These are phyloP conservation scores for pig (Sus scrofa) DNA, from an alignment of 2,113 vertebrate genomes.

Conservation along the genomic window T2T-Sscrofa CM000826.6:121579501-121580000, in stretches of 20 bases:
- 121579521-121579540: no score
- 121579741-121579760: not conserved
- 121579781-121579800: not conserved
- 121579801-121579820: not conserved
- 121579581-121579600: no score
- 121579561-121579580: no score
- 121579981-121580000: not conserved
- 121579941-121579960: not conserved
- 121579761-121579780: not conserved
- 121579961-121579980: not conserved
- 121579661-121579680: not conserved
- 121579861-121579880: not conserved
- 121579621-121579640: not conserved
- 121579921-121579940: not conserved
- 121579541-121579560: no score
- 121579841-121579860: not conserved
- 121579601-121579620: no score
- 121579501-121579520: no score
- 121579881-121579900: not conserved
- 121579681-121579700: not conserved
- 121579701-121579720: not conserved
- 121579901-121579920: not conserved
- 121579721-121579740: no score
- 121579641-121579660: not conserved
- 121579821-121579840: not conserved